Base-by-base conservation (phyloP, 2,797 vertebrate species). In the Acipenser oxyrinchus region DNA sequence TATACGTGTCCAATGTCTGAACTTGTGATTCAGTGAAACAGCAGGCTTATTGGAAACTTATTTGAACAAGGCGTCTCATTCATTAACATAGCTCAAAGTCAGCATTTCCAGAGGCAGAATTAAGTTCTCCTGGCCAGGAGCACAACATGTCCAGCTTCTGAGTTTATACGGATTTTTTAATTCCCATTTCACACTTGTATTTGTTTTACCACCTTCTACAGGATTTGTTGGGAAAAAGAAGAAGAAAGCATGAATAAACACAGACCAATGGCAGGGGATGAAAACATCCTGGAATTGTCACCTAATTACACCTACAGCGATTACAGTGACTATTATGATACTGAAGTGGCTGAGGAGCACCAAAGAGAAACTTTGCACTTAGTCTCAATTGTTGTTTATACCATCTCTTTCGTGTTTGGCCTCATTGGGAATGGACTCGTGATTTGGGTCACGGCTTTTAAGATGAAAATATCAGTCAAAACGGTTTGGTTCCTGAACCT, bases 401-500 rank as follows among this genome's bases (percentile, higher is more conserved):
- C 88, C 0, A 72, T 92, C 49, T 91, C 91, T 10, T 94, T 98
- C 75, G 83, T 92, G 49, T 81, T 96, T 10, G 97, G 97, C 7
- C 75, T 97, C 67, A 86, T 92, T 64, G 97, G 96, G 69, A 98
- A 98, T 66, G 93, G 91, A 64, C 78, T 78, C 0, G 93, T 98
- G 58, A 95, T 99, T 78, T 98, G 96, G 97, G 37, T 37, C 37
- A 37, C 4, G 5, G 1, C 37, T 37, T 37, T 37, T 37, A 37
- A 37, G 37, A 37, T 37, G 37, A 37, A 37, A 37, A 37, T 37
- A 4, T 37, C 37, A 37, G 37, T 37, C 37, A 37, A 37, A 37
- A 37, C 37, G 37, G 5, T 37, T 37, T 37, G 37, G 37, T 37
- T 37, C 37, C 93, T 97, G 71, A 98, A 97, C 73, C 84, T 99